phyloP scores from a whole-genome alignment of 2,113 vertebrate species.

The Dryoscopus gambensis region DNA sequence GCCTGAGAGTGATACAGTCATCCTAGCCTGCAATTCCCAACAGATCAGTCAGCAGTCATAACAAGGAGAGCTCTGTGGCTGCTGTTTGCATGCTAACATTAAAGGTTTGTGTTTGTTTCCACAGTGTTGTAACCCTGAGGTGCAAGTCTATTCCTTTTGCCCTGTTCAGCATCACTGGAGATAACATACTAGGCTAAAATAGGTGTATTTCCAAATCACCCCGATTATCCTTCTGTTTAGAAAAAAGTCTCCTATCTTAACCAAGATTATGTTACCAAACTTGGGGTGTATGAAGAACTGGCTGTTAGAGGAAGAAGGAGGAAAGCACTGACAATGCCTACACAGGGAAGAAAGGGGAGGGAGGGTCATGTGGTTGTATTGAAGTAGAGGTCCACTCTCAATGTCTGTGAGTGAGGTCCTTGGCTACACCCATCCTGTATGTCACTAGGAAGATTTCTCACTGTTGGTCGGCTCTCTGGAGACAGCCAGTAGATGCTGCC shows the following conservation, averaged over 20 bases:
- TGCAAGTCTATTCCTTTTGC: not conserved
- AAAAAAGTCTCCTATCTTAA: not conserved
- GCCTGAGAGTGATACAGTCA: not conserved
- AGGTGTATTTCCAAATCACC: not conserved
- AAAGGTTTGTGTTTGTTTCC: not conserved
- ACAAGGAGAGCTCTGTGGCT: slow-evolving; percentile 31
- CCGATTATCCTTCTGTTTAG: not conserved
- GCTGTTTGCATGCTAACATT: not conserved
- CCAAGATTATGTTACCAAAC: not conserved
- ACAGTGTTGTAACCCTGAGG: not conserved
- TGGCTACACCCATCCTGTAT: not conserved
- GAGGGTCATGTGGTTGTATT: not conserved
- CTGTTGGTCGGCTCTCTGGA: not conserved
- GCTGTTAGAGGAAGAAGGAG: not conserved
- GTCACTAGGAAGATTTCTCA: not conserved
- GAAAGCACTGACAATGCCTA: not conserved
- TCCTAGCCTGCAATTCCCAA: slow-evolving; percentile 16
- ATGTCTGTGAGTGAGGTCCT: not conserved
- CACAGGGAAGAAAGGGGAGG: not conserved
- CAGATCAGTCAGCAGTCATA: not conserved
- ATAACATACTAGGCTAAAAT: not conserved
- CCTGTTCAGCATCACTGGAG: not conserved
- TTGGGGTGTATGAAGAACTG: not conserved
- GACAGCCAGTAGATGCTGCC: not conserved
- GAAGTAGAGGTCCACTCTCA: not conserved